A percentile compares a stretch with the other conserved stretches of the same genome.
These are phyloP conservation scores for Oscheius sp. DNA, from an alignment of 2,888 invertebrate genomes.

Conservation along the genomic window DNA sequence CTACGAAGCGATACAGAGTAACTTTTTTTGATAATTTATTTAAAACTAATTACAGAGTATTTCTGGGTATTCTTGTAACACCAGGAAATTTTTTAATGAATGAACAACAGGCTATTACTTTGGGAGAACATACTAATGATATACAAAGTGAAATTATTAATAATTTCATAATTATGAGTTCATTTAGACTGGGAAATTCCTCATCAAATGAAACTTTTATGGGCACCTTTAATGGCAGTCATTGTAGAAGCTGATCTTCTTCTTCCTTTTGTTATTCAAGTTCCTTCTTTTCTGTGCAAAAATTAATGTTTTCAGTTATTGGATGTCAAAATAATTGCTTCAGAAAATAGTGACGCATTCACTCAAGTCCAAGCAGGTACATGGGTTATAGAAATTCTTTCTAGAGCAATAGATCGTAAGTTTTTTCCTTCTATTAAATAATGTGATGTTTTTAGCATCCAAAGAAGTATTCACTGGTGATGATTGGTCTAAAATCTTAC, in stretches of 20 bases:
- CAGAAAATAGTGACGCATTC: too few relatives aligned
- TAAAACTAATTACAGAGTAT: background rate
- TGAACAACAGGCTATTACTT: background rate
- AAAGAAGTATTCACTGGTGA: constrained; percentile 1
- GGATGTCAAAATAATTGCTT: too few relatives aligned
- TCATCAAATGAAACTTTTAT: background rate
- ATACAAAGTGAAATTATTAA: background rate
- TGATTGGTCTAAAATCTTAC: constrained; percentile 19
- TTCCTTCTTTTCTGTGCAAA: background rate
- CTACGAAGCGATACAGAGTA: background rate
- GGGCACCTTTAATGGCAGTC: constrained; percentile 15
- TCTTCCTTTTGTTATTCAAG: background rate
- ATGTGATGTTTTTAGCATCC: background rate
- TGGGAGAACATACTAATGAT: background rate
- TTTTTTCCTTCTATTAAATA: background rate
- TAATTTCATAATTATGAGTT: background rate
- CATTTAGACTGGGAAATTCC: constrained; percentile 27
- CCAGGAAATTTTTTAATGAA: background rate
- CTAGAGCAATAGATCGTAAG: background rate
- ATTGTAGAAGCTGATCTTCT: background rate
- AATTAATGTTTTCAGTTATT: background rate
- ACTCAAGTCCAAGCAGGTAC: background rate
- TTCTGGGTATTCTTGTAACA: background rate
- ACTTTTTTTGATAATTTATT: background rate
- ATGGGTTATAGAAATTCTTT: constrained; percentile 3